phyloP scores from a whole-genome alignment of 1,140 invertebrate genomes.

The Diabrotica undecimpunctata region DNA sequence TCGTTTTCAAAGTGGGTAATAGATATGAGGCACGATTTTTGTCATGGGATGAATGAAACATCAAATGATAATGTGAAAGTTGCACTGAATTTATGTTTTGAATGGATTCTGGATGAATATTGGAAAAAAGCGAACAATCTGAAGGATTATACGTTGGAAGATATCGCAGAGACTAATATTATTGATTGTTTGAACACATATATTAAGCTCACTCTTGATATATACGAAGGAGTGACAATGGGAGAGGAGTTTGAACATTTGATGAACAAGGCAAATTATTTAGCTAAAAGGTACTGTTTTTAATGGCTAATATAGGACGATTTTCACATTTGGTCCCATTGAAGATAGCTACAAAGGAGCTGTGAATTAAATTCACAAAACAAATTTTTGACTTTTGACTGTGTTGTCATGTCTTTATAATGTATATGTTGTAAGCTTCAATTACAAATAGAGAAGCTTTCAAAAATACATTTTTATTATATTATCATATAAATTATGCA shows the following conservation, averaged over 20 bases:
- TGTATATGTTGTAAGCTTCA: too few relatives aligned
- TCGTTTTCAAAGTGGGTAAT: conserved; percentile 40
- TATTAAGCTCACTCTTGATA: conserved; percentile 15
- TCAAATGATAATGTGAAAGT: conserved; percentile 30
- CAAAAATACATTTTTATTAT: too few relatives aligned
- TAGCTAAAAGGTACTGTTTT: not conserved
- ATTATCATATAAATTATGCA: too few relatives aligned
- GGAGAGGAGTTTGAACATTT: conserved; percentile 12
- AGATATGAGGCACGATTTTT: conserved; percentile 40
- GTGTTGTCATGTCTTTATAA: too few relatives aligned
- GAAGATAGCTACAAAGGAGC: too few relatives aligned
- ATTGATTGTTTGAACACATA: conserved; percentile 16
- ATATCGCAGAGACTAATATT: conserved; percentile 3
- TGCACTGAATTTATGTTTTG: conserved; percentile 34
- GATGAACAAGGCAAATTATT: conserved; percentile 13
- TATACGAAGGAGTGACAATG: conserved; percentile 15
- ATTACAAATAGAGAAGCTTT: too few relatives aligned
- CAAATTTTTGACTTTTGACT: too few relatives aligned
- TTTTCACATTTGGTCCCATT: too few relatives aligned
- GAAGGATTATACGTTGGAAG: too few relatives aligned
- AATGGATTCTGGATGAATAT: conserved; percentile 41
- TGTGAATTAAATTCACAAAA: too few relatives aligned
- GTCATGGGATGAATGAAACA: conserved; percentile 36
- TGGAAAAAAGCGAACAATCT: conserved; percentile 33
- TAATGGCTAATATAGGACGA: too few relatives aligned